Base-by-base conservation (phyloP, 53 echinoderm and acorn worm species). In the Crossaster papposus region DNA sequence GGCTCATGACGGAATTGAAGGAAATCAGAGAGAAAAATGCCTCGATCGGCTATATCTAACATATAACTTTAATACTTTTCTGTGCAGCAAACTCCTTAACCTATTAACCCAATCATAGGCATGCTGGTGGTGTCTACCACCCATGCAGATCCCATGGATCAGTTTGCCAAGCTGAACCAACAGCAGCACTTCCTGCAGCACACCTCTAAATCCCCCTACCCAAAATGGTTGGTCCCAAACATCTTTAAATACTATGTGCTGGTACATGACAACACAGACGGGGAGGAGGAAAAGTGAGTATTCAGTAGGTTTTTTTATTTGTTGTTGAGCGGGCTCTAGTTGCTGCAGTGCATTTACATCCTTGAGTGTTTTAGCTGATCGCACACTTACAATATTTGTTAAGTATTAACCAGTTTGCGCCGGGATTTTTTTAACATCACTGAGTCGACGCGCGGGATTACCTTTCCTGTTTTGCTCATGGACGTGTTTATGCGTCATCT, bases 241-340 rank as follows among this genome's bases (percentile, higher is more conserved):
- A 99, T 99, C 86, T 99, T 99, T 91, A 99, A 94, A 77, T 96
- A 96, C 89, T 98, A 96, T 72, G 95, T 99, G 29, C 88, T 99
- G 81, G 88, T 99, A 3, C 99, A 96, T 92, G 99, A 99, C 77
- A 94, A 96, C 89, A 94, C 95, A 58, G 99, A 99, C 51, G 99
- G 99, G 54, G 99, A 99, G 35, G 99, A 99, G 76, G 99, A 99
- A 85, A 96, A 99, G 99, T 99, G 79, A 96, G 99, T 98, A 71
- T 28, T 24, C 14, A 26, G 18, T 24, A 36, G 65, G 76, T 34
- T 72, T 62, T 64, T 36, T 83, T n/a, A n/a, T 37, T 24, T 28
- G 44, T 44, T 54, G 36, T 81, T 30, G 5, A 35, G 6, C 64
- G 29, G 31, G 24, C 51, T 37, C 4, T 79, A 7, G 23, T 33